phyloP scores from a whole-genome alignment of 2,888 invertebrate genomes.

The Drosophila kuntzei region DNA sequence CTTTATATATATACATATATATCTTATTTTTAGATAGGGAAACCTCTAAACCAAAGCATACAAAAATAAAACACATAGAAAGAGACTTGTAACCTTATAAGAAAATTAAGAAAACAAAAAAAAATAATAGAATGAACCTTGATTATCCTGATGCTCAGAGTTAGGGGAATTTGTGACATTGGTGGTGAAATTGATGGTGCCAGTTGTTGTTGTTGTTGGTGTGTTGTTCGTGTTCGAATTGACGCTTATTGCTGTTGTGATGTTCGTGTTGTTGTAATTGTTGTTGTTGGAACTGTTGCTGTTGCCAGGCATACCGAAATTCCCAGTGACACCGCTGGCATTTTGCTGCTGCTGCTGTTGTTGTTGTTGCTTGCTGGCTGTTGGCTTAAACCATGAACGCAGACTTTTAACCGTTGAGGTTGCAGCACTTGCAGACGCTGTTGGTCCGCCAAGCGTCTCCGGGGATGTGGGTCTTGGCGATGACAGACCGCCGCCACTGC shows the following conservation, averaged over 20 bases:
- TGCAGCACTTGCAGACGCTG: slow-evolving; percentile 32
- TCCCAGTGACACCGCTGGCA: slow-evolving; percentile 67
- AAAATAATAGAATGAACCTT: slow-evolving; percentile 83
- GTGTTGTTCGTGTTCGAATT: slow-evolving; percentile 60
- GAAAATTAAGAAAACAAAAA: slow-evolving; percentile 32
- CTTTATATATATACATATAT: background rate
- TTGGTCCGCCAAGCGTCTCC: slow-evolving; percentile 60
- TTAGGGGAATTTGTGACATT: slow-evolving; percentile 77
- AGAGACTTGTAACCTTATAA: slow-evolving; percentile 28
- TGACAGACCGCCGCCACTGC: slow-evolving; percentile 54
- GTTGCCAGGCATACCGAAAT: slow-evolving; percentile 66
- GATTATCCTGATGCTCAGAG: slow-evolving; percentile 83
- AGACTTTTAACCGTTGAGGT: slow-evolving; percentile 68
- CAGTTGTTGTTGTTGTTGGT: slow-evolving; percentile 61
- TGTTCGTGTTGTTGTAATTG: slow-evolving; percentile 59
- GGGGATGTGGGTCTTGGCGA: slow-evolving; percentile 80
- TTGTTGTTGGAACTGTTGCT: slow-evolving; percentile 57
- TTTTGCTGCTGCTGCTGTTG: slow-evolving; percentile 38
- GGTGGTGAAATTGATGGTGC: slow-evolving; percentile 79
- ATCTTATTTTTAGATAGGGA: background rate
- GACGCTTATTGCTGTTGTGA: slow-evolving; percentile 62
- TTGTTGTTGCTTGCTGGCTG: slow-evolving; percentile 62
- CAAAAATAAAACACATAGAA: slow-evolving; percentile 18
- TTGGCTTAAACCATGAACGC: slow-evolving; percentile 68
- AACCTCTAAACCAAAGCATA: slow-evolving; percentile 8